A percentile compares a stretch with the other conserved stretches of the same genome.
Evolutionary conservation across 2,113 vertebrate genomes (phyloP).

Genomic region (Marcusenius ussheri): DNA sequence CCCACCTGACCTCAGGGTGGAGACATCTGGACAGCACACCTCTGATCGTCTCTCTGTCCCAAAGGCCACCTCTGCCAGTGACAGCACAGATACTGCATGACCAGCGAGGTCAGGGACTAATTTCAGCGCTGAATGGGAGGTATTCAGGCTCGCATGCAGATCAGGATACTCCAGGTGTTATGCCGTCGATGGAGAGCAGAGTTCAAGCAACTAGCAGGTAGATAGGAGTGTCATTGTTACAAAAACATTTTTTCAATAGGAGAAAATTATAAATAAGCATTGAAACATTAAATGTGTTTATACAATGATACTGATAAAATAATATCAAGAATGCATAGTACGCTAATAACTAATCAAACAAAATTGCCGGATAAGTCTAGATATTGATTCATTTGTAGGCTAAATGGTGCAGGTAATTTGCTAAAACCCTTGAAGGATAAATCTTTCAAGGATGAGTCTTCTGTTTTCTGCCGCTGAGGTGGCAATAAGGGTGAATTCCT

Average conservation of each 20-base stretch:
- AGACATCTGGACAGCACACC: conserved; percentile 10
- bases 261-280: background rate
- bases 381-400: conserved; percentile 5
- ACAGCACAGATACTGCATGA: background rate
- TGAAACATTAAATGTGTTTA: background rate
- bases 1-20: conserved; percentile 35
- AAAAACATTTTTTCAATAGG: background rate
- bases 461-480: background rate
- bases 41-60: background rate
- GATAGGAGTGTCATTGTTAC: background rate
- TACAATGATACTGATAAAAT: background rate
- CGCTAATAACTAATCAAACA: background rate
- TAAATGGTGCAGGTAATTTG: background rate
- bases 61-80: background rate
- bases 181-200: background rate
- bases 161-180: background rate
- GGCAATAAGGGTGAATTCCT: background rate
- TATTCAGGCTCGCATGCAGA: background rate
- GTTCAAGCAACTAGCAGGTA: background rate
- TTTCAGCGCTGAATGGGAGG: background rate
- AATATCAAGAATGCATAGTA: background rate
- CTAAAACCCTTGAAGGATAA: conserved; percentile 7
- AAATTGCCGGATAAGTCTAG: background rate
- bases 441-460: background rate
- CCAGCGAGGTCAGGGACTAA: background rate